Evolutionary conservation across 2,113 vertebrate species (phyloP).

Genomic region (Indicator maculatus): DNA sequence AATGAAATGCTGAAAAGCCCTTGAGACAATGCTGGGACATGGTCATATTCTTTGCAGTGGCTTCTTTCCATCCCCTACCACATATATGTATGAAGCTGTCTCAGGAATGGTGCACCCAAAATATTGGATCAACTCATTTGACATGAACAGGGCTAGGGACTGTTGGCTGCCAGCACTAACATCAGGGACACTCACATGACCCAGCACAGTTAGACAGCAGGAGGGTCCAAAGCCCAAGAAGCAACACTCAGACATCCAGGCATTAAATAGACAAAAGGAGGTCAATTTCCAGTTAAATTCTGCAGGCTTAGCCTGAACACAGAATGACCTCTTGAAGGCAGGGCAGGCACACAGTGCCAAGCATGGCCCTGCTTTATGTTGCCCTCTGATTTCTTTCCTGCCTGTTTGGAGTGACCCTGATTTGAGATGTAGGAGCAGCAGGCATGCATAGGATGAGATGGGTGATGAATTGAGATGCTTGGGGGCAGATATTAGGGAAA

Average conservation of each 20-base stretch:
- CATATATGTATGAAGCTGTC: rapidly evolving
- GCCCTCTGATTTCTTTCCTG: background rate
- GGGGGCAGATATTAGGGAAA: background rate
- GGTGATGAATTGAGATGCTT: background rate
- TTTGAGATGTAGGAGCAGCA: background rate
- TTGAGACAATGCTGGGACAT: background rate
- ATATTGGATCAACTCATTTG: background rate
- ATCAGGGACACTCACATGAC: background rate
- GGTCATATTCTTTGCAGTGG: background rate
- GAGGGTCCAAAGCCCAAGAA: background rate
- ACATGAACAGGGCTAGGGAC: background rate
- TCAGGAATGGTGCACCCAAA: background rate
- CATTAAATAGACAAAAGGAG: background rate
- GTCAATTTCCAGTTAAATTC: background rate
- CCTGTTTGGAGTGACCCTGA: background rate
- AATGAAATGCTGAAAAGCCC: background rate
- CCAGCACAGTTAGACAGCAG: background rate
- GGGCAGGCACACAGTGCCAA: background rate
- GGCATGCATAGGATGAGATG: background rate
- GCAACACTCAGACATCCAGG: background rate
- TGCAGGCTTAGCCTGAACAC: background rate
- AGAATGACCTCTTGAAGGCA: background rate
- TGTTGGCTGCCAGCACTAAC: background rate
- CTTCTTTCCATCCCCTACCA: background rate
- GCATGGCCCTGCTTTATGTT: background rate